Conservation (phyloP, 2,888 invertebrate species). For the Ypsolopha scabrella region DNA sequence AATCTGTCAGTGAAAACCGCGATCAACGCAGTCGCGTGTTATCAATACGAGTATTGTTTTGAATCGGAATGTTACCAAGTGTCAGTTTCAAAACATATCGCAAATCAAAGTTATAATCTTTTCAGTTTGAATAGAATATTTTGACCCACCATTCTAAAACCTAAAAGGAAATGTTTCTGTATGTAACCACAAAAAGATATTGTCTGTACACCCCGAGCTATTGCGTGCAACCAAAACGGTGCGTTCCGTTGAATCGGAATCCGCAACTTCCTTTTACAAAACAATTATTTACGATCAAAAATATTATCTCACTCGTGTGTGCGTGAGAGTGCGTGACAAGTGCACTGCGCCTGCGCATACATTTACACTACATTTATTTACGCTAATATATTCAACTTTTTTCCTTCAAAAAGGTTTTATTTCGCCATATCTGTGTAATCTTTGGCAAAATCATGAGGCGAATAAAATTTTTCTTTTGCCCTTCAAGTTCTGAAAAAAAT, state of each 20-base stretch:
- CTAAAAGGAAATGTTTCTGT: too few relatives aligned
- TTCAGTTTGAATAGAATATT: too few relatives aligned
- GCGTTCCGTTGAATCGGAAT: constrained; percentile 40
- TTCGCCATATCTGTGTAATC: background rate
- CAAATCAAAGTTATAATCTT: too few relatives aligned
- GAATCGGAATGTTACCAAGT: too few relatives aligned
- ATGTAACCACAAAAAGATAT: too few relatives aligned
- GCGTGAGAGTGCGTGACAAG: constrained; percentile 35
- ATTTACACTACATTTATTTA: constrained; percentile 23
- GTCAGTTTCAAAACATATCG: too few relatives aligned
- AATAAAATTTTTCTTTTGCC: background rate
- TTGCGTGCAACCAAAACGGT: constrained; percentile 36
- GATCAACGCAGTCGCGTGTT: too few relatives aligned
- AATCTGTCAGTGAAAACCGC: too few relatives aligned
- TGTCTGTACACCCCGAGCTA: constrained; percentile 1
- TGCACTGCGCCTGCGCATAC: constrained; percentile 13
- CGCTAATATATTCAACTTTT: background rate
- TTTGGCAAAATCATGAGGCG: background rate
- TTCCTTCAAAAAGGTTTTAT: background rate
- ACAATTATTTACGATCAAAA: constrained; percentile 37
- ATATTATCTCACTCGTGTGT: constrained; percentile 22
- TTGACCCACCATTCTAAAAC: too few relatives aligned
- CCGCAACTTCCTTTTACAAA: constrained; percentile 52
- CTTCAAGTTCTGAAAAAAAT: too few relatives aligned
- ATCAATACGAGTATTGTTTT: too few relatives aligned